phyloP scores from a whole-genome alignment of 2,888 invertebrate species.

The Helobdella robusta region DNA sequence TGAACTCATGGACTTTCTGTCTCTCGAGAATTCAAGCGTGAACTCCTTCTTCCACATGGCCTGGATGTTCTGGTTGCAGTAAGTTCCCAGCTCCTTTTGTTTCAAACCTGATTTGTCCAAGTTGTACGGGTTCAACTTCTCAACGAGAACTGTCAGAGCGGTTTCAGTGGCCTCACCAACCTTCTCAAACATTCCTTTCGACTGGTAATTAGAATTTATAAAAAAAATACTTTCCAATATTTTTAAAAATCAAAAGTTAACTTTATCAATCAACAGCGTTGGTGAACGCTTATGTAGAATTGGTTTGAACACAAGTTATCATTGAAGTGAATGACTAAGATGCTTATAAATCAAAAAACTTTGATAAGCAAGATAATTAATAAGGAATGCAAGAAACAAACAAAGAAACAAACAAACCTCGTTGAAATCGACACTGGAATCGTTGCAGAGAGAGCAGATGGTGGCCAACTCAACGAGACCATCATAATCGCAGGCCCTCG shows the following conservation, averaged over 20 bases:
- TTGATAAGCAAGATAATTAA: no score
- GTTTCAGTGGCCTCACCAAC: slow-evolving; percentile 99
- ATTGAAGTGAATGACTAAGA: no score
- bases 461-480: slow-evolving; percentile 85
- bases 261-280: no score
- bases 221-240: no score
- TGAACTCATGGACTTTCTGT: slow-evolving; percentile 99
- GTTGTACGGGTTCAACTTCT: slow-evolving; percentile 92
- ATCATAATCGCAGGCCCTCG: slow-evolving; percentile 77
- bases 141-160: slow-evolving; percentile 89
- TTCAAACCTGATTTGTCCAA: slow-evolving; percentile 78
- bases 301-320: no score
- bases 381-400: background rate
- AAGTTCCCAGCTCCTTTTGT: slow-evolving; percentile 71
- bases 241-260: no score
- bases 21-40: slow-evolving; percentile 97
- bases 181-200: slow-evolving; percentile 94
- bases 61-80: slow-evolving; percentile 70
- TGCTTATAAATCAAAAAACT: no score
- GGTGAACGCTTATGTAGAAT: no score
- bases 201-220: no score
- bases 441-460: slow-evolving; percentile 98
- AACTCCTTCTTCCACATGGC: slow-evolving; percentile 99
- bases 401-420: slow-evolving; percentile 54
- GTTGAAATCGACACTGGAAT: slow-evolving; percentile 98